These are phyloP conservation scores for Pentalonia nigronervosa DNA, from an alignment of 1,140 invertebrate genomes.

Conservation along the genomic window DNA sequence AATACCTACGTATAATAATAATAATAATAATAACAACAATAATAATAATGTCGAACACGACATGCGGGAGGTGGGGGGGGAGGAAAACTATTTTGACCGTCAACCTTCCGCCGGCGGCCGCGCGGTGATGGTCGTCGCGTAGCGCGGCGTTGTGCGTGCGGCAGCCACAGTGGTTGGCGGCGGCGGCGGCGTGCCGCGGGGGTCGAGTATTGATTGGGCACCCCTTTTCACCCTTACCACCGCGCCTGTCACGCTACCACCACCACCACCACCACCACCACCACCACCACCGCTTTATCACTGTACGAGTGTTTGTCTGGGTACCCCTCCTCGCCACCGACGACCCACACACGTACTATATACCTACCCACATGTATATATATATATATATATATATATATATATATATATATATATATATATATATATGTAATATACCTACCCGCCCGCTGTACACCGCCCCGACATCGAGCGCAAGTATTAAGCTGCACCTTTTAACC, in stretches of 20 bases:
- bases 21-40: neutral
- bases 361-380: neutral
- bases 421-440: neutral
- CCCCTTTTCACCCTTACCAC: neutral
- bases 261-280: neutral
- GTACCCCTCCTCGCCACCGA: neutral
- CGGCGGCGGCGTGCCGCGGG: constrained; percentile 6
- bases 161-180: neutral
- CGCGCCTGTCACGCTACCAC: neutral
- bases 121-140: neutral
- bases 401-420: neutral
- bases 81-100: constrained; percentile 35
- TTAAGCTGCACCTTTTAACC: constrained; percentile 15
- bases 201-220: constrained; percentile 56
- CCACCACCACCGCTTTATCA: constrained; percentile 3
- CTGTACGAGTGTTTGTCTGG: constrained; percentile 46
- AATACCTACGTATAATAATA: neutral
- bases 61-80: neutral
- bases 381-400: constrained; percentile 3
- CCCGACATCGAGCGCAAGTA: constrained; percentile 11
- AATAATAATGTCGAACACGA: neutral
- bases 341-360: neutral
- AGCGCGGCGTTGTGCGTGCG: neutral
- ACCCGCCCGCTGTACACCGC: neutral
- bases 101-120: neutral